Evolutionary conservation across 1,140 invertebrate species (phyloP), one percentile per base, ranked within the genome.

Genomic region (Anastrepha obliqua): DNA sequence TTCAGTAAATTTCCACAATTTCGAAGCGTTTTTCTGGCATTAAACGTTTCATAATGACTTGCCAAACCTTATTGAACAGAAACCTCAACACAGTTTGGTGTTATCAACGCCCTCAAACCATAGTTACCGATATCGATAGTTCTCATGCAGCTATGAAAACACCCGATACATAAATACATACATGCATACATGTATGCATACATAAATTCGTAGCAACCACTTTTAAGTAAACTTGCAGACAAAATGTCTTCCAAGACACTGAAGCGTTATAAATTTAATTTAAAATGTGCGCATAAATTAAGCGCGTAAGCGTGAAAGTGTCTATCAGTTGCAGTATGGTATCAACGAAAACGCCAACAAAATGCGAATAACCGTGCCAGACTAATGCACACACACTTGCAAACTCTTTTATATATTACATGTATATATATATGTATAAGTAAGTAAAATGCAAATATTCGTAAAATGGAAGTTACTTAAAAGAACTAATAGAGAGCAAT

Each of bases 241-340:
- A 85, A 85, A 85, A 60, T 85, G 81, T 85, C 81, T 85, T n/a
- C 81, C 81, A 85, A 59, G 81, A 85, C 81, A 85, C 20, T 85
- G 81, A 85, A 59, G 81, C 81, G 81, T 85, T 85, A 60, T 55
- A 85, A 85, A 85, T 85, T 85, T 85, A 85, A 85, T 85, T 85
- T 58, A 85, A 85, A 85, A 58, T 85, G 81, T 85, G 81, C 81
- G 81, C 81, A 85, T 85, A 85, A 58, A 85, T 85, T 85, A 74
- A 74, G 67, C 67, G 67, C 42, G 42, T 47, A 74, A 74, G 15
- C 13, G 15, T 74, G 67, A 74, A 47, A 47, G 67, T 74, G 67
- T 74, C 67, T 74, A 11, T 0, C 42, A 44, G 42, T 47, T 47
- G n/a, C 5, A 15, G 17, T 47, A 42, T 44, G 42, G 44, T 17